Percentiles rank a stretch among this genome's conserved stretches.
Conservation (phyloP, 2,113 vertebrate species). For the Pollachius pollachius region DNA sequence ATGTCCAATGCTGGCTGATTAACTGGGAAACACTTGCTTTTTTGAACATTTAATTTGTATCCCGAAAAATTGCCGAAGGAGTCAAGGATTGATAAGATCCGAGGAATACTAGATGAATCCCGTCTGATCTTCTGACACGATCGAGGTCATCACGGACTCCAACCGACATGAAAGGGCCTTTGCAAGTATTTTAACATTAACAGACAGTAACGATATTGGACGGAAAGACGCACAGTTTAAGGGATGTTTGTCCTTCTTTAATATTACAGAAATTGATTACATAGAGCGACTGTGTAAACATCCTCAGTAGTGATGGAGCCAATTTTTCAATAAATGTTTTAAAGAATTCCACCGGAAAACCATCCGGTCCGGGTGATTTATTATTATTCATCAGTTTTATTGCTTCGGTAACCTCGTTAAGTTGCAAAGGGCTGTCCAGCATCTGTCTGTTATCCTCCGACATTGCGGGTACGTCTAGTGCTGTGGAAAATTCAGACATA, state of each 20-base stretch:
- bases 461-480: no score
- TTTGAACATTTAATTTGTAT: neutral
- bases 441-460: no score
- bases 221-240: neutral
- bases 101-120: neutral
- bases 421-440: no score
- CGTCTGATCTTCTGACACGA: neutral
- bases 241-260: neutral
- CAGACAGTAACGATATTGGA: neutral
- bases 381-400: neutral
- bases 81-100: neutral
- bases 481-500: no score
- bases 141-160: neutral
- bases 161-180: neutral
- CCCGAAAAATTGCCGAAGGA: neutral
- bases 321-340: no score
- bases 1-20: neutral
- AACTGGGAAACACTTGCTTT: neutral
- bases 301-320: neutral
- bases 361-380: no score
- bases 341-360: no score
- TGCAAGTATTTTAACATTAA: neutral
- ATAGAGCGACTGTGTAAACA: slow-evolving; percentile 2
- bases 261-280: neutral
- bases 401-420: neutral